These are phyloP conservation scores for Trichopria drosophilae DNA, from an alignment of 2,888 invertebrate genomes.

Conservation along the genomic window DNA sequence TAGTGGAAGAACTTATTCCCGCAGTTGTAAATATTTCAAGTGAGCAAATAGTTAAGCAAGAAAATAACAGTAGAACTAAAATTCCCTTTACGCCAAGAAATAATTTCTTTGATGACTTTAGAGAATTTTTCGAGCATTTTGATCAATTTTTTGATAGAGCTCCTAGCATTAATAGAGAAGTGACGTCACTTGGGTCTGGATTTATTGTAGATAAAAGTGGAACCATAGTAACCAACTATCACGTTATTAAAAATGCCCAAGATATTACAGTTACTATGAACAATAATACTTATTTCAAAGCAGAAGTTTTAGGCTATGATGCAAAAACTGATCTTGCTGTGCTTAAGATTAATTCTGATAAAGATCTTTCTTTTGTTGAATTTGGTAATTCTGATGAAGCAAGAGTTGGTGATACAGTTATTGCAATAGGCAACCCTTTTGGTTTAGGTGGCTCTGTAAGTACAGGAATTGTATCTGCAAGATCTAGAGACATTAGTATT, in stretches of 20 bases:
- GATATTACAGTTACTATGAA: conserved; percentile 19
- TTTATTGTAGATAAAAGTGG: conserved; percentile 20
- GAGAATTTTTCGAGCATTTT: conserved; percentile 19
- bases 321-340: conserved; percentile 22
- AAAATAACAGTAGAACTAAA: conserved; percentile 20
- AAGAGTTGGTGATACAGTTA: conserved; percentile 21
- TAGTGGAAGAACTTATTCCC: conserved; percentile 20
- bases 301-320: conserved; percentile 20
- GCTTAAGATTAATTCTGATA: conserved; percentile 18
- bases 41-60: conserved; percentile 19
- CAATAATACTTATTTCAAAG: conserved; percentile 20
- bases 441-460: conserved; percentile 21
- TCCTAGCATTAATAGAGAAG: conserved; percentile 15
- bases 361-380: conserved; percentile 21
- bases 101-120: conserved; percentile 18
- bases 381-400: conserved; percentile 20
- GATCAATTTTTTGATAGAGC: conserved; percentile 14
- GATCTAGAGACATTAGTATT: conserved; percentile 20
- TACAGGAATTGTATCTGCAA: conserved; percentile 19
- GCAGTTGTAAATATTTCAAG: conserved; percentile 23
- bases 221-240: conserved; percentile 21
- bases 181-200: conserved; percentile 19
- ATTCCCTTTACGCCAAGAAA: conserved; percentile 20
- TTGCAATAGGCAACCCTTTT: conserved; percentile 22
- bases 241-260: conserved; percentile 20